These are phyloP conservation scores for Lycia hirtaria DNA, from an alignment of 2,888 invertebrate genomes.

Conservation along the genomic window DNA sequence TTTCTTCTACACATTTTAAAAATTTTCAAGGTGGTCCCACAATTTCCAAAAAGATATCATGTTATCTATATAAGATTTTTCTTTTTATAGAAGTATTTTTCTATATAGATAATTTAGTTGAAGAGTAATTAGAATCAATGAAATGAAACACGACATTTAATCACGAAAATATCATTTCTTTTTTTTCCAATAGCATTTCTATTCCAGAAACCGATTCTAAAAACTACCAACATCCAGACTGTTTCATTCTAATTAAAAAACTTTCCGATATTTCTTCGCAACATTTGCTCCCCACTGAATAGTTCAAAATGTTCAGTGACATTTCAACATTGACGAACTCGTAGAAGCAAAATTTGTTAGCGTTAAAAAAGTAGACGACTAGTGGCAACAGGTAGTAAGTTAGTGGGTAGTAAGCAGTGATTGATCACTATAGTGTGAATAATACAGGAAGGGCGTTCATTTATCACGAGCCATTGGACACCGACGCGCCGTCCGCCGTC, in stretches of 20 bases:
- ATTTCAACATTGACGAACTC: conserved; percentile 2
- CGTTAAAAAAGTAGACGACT: conserved; percentile 10
- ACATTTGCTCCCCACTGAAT: neutral
- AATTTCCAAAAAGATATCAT: no score
- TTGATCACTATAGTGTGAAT: conserved; percentile 57
- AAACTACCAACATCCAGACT: no score
- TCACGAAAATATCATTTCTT: no score
- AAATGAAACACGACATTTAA: no score
- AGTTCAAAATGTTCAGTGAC: conserved; percentile 5
- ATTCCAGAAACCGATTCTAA: no score
- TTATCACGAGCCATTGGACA: conserved; percentile 52
- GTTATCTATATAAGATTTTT: no score
- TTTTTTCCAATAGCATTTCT: no score
- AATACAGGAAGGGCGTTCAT: conserved; percentile 49
- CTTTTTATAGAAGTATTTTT: no score
- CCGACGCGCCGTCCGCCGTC: conserved; percentile 34
- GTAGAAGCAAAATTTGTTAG: conserved; percentile 4
- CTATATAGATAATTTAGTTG: no score
- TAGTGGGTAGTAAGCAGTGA: conserved; percentile 49
- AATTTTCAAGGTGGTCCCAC: no score
- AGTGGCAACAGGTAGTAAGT: conserved; percentile 46
- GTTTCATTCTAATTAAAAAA: neutral
- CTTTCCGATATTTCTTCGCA: neutral
- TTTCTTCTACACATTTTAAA: no score
- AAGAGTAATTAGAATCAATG: no score